A percentile compares a stretch with the other conserved stretches of the same genome.
phyloP scores from a whole-genome alignment of 30 jellyfish, hydroid and myxozoan genomes.

The Catostylus mosaicus region DNA sequence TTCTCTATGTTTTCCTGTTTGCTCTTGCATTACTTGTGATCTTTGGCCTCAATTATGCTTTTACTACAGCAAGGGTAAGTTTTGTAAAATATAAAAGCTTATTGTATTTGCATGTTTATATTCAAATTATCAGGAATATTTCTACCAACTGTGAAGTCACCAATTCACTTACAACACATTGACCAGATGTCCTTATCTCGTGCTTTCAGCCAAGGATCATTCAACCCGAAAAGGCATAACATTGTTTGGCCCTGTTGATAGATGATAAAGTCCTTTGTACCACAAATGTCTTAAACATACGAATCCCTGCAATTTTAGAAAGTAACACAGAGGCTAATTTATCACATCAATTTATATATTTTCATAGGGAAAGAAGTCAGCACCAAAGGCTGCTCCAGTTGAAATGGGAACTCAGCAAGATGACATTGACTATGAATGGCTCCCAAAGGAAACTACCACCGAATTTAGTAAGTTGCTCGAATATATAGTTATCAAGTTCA shows the following conservation, averaged over 20 bases:
- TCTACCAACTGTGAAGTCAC: too few relatives aligned
- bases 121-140: too few relatives aligned
- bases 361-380: slow-evolving; percentile 62
- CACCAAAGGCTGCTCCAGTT: slow-evolving; percentile 60
- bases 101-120: too few relatives aligned
- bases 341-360: too few relatives aligned
- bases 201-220: too few relatives aligned
- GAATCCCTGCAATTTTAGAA: not conserved
- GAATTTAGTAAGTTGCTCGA: slow-evolving; percentile 76
- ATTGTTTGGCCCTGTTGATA: not conserved
- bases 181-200: too few relatives aligned
- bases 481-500: too few relatives aligned
- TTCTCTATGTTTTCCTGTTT: slow-evolving; percentile 75
- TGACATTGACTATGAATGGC: slow-evolving; percentile 88
- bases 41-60: slow-evolving; percentile 84
- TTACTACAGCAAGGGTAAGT: slow-evolving; percentile 51
- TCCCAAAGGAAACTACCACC: slow-evolving; percentile 86
- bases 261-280: not conserved
- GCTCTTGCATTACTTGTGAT: slow-evolving; percentile 82
- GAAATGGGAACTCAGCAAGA: slow-evolving; percentile 88
- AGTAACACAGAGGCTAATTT: too few relatives aligned
- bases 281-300: not conserved
- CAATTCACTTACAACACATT: too few relatives aligned
- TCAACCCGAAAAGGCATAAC: too few relatives aligned
- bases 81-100: too few relatives aligned